Percentiles rank a stretch among this genome's conserved stretches.
phyloP scores from a whole-genome alignment of 2,113 vertebrate genomes.

The Garra rufa region DNA sequence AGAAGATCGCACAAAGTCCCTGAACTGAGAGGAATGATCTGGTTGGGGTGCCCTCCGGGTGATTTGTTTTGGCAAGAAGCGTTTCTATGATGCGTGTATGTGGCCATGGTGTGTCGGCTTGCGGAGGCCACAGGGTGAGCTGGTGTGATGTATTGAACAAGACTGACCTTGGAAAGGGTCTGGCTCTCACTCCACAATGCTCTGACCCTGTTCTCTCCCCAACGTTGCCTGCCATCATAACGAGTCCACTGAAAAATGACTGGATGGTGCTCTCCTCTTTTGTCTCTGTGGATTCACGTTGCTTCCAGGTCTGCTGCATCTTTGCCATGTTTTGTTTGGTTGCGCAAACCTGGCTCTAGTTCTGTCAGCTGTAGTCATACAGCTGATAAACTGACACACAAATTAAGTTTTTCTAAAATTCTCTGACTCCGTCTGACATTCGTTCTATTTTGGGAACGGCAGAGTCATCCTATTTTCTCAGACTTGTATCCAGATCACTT shows the following conservation, averaged over 20 bases:
- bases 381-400: conserved; percentile 12
- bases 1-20: conserved; percentile 17
- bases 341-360: conserved; percentile 3
- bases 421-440: conserved; percentile 20
- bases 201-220: conserved; percentile 2
- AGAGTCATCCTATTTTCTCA: conserved; percentile 3
- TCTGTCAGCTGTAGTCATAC: conserved; percentile 30
- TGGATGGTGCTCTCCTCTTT: background rate
- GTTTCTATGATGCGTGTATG: conserved; percentile 25
- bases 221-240: conserved; percentile 53
- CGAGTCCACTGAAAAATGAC: conserved; percentile 49
- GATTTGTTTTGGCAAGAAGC: conserved; percentile 48
- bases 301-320: conserved; percentile 22
- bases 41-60: conserved; percentile 2
- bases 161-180: conserved; percentile 52
- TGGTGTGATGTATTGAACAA: conserved; percentile 50
- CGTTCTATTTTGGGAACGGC: background rate
- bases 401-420: conserved; percentile 21
- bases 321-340: conserved; percentile 34
- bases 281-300: conserved; percentile 12
- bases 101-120: conserved; percentile 45
- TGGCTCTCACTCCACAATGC: conserved; percentile 29
- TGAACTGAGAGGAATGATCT: conserved; percentile 44
- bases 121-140: conserved; percentile 40
- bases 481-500: conserved; percentile 22